These are phyloP conservation scores for Prunella fulvescens DNA, from an alignment of 2,113 vertebrate genomes.

Conservation along the genomic window DNA sequence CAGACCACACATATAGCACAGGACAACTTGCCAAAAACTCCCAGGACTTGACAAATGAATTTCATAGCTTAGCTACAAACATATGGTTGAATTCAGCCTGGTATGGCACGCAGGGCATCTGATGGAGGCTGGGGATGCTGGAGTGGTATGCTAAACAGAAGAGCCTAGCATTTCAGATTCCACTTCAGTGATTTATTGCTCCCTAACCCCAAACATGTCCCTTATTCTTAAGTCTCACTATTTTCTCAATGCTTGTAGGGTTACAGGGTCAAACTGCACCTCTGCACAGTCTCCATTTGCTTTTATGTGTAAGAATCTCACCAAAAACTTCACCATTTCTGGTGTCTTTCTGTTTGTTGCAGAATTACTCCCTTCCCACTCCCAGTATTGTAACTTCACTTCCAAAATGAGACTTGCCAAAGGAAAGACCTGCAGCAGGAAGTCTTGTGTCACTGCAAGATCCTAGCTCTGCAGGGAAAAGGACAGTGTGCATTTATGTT, in stretches of 20 bases:
- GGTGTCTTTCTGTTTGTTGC: not conserved
- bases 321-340: not conserved
- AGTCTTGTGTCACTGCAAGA: not conserved
- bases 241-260: not conserved
- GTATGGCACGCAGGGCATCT: conserved; percentile 28
- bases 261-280: not conserved
- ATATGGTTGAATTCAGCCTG: conserved; percentile 4
- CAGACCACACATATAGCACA: conserved; percentile 22
- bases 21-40: conserved; percentile 26
- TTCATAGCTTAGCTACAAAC: conserved; percentile 41
- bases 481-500: not conserved
- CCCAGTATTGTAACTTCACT: not conserved
- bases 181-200: not conserved
- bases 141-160: not conserved
- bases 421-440: not conserved
- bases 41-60: not conserved
- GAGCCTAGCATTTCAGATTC: not conserved
- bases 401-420: not conserved
- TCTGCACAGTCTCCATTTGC: not conserved
- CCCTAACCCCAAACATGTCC: not conserved
- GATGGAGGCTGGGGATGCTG: conserved; percentile 6
- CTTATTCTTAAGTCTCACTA: not conserved
- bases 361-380: not conserved
- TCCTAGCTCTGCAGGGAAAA: not conserved
- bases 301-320: not conserved